phyloP scores from a whole-genome alignment of 2,113 vertebrate species.

The Epinephelus cyanopodus region DNA sequence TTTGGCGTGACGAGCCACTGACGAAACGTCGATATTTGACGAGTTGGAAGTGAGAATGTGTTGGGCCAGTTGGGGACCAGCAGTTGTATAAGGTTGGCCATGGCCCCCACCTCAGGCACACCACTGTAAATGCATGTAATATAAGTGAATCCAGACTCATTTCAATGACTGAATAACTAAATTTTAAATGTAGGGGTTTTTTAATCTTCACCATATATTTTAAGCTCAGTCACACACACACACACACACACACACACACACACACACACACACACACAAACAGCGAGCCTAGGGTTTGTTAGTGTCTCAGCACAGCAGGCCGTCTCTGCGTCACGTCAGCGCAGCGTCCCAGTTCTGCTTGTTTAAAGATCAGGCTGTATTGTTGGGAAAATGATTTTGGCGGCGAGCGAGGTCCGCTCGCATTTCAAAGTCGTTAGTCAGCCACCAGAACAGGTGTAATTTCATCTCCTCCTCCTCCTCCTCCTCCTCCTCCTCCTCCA shows the following conservation, averaged over 20 bases:
- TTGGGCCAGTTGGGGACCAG: too few species aligned
- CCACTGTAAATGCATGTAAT: neutral
- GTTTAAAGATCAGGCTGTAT: constrained; percentile 88
- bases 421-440: constrained; percentile 93
- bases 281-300: constrained; percentile 39
- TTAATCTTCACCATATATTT: neutral
- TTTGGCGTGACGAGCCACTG: too few species aligned
- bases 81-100: too few species aligned
- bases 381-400: constrained; percentile 91
- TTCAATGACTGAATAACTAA: constrained; percentile 10
- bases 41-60: too few species aligned
- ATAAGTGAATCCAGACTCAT: neutral
- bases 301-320: constrained; percentile 49
- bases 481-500: constrained; percentile 76
- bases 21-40: too few species aligned
- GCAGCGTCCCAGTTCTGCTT: constrained; percentile 83
- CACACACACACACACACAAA: constrained; percentile 17
- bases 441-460: constrained; percentile 93
- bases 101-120: too few species aligned
- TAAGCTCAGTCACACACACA: constrained; percentile 1
- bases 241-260: neutral
- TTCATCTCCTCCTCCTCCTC: constrained; percentile 86
- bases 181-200: neutral
- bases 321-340: constrained; percentile 61
- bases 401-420: constrained; percentile 84